Percentiles rank a stretch among this genome's conserved stretches.
Conservation (phyloP, 2,888 invertebrate genomes). For the Scaptomyza tumidula region DNA sequence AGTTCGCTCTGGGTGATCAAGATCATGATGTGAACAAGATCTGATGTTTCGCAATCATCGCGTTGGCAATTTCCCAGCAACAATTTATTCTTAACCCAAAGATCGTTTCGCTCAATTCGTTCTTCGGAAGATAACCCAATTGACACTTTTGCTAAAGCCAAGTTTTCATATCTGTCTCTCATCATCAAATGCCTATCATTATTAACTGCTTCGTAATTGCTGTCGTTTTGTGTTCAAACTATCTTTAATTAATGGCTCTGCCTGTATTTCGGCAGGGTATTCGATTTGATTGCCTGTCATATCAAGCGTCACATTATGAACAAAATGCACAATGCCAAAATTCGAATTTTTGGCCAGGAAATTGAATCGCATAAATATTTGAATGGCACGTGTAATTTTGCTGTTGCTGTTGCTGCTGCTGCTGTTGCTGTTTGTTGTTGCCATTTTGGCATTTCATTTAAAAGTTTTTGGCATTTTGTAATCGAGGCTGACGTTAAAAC, state of each 20-base stretch:
- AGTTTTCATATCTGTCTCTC: too few relatives aligned
- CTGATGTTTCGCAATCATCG: conserved; percentile 27
- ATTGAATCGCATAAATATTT: conserved; percentile 32
- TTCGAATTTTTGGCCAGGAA: conserved; percentile 17
- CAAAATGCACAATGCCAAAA: background rate
- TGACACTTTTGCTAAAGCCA: too few relatives aligned
- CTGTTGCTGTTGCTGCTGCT: background rate
- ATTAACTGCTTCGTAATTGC: too few relatives aligned
- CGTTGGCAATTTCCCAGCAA: conserved; percentile 36
- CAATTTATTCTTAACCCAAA: too few relatives aligned
- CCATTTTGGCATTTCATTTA: conserved; percentile 22
- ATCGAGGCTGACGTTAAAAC: conserved; percentile 12
- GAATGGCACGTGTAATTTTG: conserved; percentile 12
- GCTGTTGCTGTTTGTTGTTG: background rate
- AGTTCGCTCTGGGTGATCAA: conserved; percentile 52
- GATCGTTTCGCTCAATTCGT: too few relatives aligned
- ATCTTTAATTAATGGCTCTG: too few relatives aligned
- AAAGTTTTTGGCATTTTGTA: conserved; percentile 31
- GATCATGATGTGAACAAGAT: conserved; percentile 24
- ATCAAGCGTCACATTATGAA: background rate
- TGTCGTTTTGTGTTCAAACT: too few relatives aligned
- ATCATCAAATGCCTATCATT: too few relatives aligned
- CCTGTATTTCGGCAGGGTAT: too few relatives aligned
- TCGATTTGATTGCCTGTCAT: too few relatives aligned
- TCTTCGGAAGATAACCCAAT: too few relatives aligned